Conservation (phyloP, 1,140 invertebrate species). For the Polyergus mexicanus region DNA sequence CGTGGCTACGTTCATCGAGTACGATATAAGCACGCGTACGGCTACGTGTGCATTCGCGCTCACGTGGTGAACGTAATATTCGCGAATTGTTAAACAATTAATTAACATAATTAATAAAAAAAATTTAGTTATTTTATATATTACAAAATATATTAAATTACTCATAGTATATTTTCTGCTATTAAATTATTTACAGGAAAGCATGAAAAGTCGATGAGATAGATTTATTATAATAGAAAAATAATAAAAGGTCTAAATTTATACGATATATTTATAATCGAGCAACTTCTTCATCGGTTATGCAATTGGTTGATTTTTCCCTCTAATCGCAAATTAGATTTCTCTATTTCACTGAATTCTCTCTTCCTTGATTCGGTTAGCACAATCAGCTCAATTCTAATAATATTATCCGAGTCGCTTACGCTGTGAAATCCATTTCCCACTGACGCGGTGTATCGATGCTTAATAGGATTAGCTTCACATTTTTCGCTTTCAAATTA, state of each 20-base stretch:
- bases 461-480: background rate
- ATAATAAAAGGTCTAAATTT: too few relatives aligned
- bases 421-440: constrained; percentile 26
- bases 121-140: background rate
- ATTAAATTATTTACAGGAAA: background rate
- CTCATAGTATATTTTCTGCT: background rate
- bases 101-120: constrained; percentile 36
- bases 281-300: background rate
- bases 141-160: constrained; percentile 1
- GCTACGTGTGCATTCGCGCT: background rate
- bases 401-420: constrained; percentile 14
- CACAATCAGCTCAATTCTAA: constrained; percentile 15
- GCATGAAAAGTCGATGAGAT: too few relatives aligned
- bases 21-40: constrained; percentile 16
- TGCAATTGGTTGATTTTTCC: background rate
- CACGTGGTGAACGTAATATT: background rate
- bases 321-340: constrained; percentile 17
- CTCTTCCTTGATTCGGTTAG: background rate
- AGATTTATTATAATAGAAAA: too few relatives aligned
- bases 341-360: constrained; percentile 18
- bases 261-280: background rate
- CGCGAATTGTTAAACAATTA: background rate
- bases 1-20: constrained; percentile 51
- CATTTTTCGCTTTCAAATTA: background rate
- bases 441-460: background rate